Conservation (phyloP, 2,888 invertebrate species). For the Metellina segmentata region DNA sequence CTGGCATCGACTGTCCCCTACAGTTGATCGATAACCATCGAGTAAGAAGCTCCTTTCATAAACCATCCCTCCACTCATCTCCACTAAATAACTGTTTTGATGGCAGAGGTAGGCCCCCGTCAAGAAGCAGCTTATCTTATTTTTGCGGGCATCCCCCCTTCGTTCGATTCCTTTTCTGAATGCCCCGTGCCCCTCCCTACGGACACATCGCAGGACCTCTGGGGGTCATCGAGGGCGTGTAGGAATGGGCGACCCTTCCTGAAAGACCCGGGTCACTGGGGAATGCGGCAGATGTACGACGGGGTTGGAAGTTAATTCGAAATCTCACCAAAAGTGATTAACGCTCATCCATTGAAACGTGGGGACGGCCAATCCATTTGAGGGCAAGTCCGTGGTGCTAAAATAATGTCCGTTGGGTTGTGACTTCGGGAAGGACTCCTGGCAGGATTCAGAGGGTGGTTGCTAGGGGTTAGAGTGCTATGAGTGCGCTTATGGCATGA, state of each 20-base stretch:
- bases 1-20: not conserved
- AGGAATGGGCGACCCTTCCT: not conserved
- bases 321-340: constrained; percentile 40
- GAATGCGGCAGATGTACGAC: constrained; percentile 52
- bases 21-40: not conserved
- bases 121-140: constrained; percentile 36
- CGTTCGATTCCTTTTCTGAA: not conserved
- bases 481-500: too few relatives aligned
- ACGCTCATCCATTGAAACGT: constrained; percentile 42
- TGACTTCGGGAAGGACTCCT: not conserved
- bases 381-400: not conserved
- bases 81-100: not conserved
- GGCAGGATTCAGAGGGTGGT: not conserved
- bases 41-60: not conserved
- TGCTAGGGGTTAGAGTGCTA: not conserved
- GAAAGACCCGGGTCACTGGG: constrained; percentile 13
- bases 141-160: constrained; percentile 10
- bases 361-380: not conserved
- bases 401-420: not conserved
- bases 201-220: not conserved
- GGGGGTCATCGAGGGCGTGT: not conserved
- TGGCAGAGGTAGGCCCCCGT: not conserved
- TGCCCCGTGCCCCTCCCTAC: constrained; percentile 1
- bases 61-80: not conserved
- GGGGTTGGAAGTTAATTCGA: constrained; percentile 52